Evolutionary conservation across 2,888 invertebrate species (phyloP), one percentile per base, ranked within the genome.

Genomic region (Gnatocerus cornutus): DNA sequence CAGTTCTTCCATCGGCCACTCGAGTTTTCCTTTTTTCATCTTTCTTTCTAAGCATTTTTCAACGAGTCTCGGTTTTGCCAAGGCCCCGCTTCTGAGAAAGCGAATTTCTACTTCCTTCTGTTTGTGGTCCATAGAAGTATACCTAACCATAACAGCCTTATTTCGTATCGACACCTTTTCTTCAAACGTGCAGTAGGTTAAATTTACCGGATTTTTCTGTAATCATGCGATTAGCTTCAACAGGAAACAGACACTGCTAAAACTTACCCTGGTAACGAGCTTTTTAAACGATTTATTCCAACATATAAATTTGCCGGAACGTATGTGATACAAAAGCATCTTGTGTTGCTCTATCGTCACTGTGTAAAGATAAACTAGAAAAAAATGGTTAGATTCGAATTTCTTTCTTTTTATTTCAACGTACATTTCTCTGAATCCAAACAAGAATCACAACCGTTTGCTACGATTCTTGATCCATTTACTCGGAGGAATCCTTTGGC

Each of bases 251-350:
- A 21, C 29, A 16, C 9, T 9, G 1, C 45, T 59, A 27, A 13
- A 52, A 74, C 79, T 79, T 75, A 82, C 82, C 76, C 74, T 79
- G 63, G 80, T 75, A 58, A 79, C 74, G 71, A 82, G 74, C 69
- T 73, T 75, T 62, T 73, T 76, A 63, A 74, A 76, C 43, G 72
- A 72, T 50, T 74, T 77, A 64, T 78, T 80, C 78, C 79, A 79
- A 73, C 82, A 82, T 33, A 82, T 79, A 70, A 81, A 82, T 71
- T 76, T 78, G 53, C 74, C 77, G 14, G 76, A 77, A 61, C 71
- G 65, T 29, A 78, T 76, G 68, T 82, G 80, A 70, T 78, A 82
- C 37, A 82, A 69, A 59, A 79, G 76, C 71, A 81, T 79, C 37
- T 59, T 53, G 48, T 66, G 53, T 13, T 37, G 13, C 6, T 66